Conservation (phyloP, 2,888 invertebrate genomes). For the Thecophora atra region DNA sequence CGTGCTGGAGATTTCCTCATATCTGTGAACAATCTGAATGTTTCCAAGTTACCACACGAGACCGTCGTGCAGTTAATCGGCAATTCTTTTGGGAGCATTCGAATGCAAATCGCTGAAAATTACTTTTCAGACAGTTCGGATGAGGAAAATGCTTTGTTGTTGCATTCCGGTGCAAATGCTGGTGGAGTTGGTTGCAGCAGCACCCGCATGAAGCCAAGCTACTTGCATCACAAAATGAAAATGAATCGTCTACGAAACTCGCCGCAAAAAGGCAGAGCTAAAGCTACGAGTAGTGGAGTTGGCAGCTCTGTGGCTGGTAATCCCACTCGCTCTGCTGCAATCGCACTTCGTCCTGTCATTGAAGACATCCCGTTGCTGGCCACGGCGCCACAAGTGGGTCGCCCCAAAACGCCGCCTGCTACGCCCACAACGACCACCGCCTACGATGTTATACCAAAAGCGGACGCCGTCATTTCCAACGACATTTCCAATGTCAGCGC, state of each 20-base stretch:
- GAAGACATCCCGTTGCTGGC: slow-evolving; percentile 56
- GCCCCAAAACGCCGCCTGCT: not conserved
- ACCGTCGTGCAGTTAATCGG: slow-evolving; percentile 92
- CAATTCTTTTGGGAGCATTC: slow-evolving; percentile 82
- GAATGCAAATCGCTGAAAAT: slow-evolving; percentile 87
- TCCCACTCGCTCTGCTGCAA: slow-evolving; percentile 32
- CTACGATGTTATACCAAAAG: slow-evolving; percentile 43
- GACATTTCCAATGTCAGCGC: slow-evolving; percentile 66
- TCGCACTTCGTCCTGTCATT: slow-evolving; percentile 55
- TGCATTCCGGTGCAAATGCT: slow-evolving; percentile 35
- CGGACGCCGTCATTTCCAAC: slow-evolving; percentile 56
- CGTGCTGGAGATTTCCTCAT: slow-evolving; percentile 92
- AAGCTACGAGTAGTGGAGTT: slow-evolving; percentile 31
- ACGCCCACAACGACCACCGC: slow-evolving; percentile 46
- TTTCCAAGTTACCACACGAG: slow-evolving; percentile 91
- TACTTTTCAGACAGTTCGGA: slow-evolving; percentile 88
- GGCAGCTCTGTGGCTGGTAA: slow-evolving; percentile 36
- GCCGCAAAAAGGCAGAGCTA: slow-evolving; percentile 66
- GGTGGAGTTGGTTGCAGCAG: slow-evolving; percentile 38
- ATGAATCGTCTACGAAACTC: slow-evolving; percentile 70
- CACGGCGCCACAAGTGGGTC: slow-evolving; percentile 22
- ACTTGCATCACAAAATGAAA: slow-evolving; percentile 69
- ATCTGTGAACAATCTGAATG: slow-evolving; percentile 90
- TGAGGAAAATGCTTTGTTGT: slow-evolving; percentile 71
- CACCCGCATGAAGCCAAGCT: slow-evolving; percentile 61